Evolutionary conservation across 2,113 vertebrate species (phyloP), one percentile per base, ranked within the genome.

Genomic region (Dasypus novemcinctus): DNA sequence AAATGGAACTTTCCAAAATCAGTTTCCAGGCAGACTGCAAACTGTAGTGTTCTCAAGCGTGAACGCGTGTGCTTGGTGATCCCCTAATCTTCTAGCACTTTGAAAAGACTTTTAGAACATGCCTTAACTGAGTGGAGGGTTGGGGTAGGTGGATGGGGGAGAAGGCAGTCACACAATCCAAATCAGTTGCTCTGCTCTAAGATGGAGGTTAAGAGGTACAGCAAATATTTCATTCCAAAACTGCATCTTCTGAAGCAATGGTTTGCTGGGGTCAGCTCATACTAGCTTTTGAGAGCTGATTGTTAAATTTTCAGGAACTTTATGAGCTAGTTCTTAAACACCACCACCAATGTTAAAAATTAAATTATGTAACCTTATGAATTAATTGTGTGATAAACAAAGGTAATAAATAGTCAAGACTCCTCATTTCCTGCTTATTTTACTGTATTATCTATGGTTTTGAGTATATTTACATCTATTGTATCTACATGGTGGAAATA

Each of bases 401-500:
- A 84, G 29, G 59, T 20, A 5, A 46, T 33, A 25, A 59, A 20
- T 27, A 23, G 36, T 49, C 9, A 69, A 76, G 41, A 36, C 23
- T 18, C 6, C 38, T 33, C 33, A 21, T 20, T 61, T 36, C 11
- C 29, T 61, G 10, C 46, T 68, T 25, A 41, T 25, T 46, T 49
- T 63, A 29, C 27, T 38, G 27, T 27, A 41, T 2, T 1, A 1
- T 14, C 43, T 27, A 0, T 27, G 68, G 18, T 82, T 57, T 33
- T 20, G 10, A 49, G 27, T 33, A 29, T 20, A 17, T n/a, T 64
- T 43, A 13, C 0, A 0, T 64, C 43, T 31, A 0, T 20, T 23
- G 43, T 7, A 1, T 38, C 61, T 13, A 0, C 4, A 1, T 6
- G 14, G 13, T 25, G 6, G n/a, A 52, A 12, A 36, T 2, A 4